These are phyloP conservation scores for Mormyrus proboscirostris DNA, from an alignment of 2,797 vertebrate species.

Conservation along the genomic window DNA sequence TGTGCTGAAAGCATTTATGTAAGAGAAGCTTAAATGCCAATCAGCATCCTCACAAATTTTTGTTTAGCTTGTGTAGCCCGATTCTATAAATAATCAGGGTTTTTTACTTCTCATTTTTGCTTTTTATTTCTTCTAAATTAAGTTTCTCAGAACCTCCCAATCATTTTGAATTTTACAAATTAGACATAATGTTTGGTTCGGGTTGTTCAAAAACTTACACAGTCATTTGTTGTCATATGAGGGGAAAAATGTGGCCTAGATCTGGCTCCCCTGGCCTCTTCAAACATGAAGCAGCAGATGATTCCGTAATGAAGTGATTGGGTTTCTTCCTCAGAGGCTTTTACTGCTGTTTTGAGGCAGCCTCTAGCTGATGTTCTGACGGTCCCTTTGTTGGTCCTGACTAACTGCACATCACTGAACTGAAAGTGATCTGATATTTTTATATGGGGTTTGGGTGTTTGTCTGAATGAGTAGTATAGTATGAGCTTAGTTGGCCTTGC, in stretches of 20 bases:
- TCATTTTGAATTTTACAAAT: slow-evolving; percentile 21
- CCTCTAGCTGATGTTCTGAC: not conserved
- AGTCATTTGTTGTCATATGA: not conserved
- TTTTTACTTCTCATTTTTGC: not conserved
- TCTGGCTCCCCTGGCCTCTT: slow-evolving; percentile 35
- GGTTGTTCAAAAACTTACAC: slow-evolving; percentile 30
- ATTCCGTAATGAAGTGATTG: not conserved
- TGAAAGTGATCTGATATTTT: slow-evolving; percentile 6
- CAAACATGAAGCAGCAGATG: not conserved
- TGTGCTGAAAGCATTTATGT: not conserved
- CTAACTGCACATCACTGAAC: not conserved
- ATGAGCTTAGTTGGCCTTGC: not conserved
- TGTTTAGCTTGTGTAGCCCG: not conserved
- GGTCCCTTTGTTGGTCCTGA: not conserved
- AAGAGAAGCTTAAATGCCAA: slow-evolving; percentile 1
- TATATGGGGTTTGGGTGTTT: not conserved
- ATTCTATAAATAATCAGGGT: not conserved
- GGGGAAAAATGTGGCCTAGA: slow-evolving; percentile 58
- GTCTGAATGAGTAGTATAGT: not conserved
- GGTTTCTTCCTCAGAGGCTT: not conserved
- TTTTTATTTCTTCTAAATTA: not conserved
- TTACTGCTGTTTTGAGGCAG: not conserved
- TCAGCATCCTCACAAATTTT: slow-evolving; percentile 2
- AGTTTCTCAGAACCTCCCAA: not conserved
- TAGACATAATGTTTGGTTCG: slow-evolving; percentile 27